Percentiles rank a stretch among this genome's conserved stretches.
These are phyloP conservation scores for Hormiphora californensis DNA, from an alignment of 37 sponge, comb jelly and placozoan genomes.

Conservation along the genomic window DNA sequence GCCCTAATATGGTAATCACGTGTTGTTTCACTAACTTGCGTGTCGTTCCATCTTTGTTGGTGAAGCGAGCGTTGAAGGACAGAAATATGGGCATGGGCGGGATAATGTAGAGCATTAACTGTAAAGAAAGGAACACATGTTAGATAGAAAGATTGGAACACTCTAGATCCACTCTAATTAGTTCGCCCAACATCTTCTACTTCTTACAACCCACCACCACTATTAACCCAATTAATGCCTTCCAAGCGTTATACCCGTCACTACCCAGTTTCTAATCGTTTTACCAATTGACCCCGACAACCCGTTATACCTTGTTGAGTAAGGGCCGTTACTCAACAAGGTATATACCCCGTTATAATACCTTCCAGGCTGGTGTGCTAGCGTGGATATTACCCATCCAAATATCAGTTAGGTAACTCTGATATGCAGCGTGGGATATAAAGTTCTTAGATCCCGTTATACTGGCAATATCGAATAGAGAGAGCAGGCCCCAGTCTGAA, in stretches of 20 bases:
- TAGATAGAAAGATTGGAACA: too few relatives aligned
- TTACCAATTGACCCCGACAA: too few relatives aligned
- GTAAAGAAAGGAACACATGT: too few relatives aligned
- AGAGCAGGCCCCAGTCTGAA: conserved; percentile 38
- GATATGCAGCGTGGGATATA: conserved; percentile 46
- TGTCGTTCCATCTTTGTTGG: conserved; percentile 46
- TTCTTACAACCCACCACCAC: too few relatives aligned
- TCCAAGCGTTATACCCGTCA: too few relatives aligned
- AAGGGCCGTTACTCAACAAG: too few relatives aligned
- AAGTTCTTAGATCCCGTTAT: conserved; percentile 29
- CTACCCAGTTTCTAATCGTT: too few relatives aligned
- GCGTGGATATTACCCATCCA: conserved; percentile 54
- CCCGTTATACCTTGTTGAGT: too few relatives aligned
- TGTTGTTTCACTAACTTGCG: not conserved
- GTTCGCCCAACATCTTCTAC: too few relatives aligned
- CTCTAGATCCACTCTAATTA: too few relatives aligned
- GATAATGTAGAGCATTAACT: conserved; percentile 32
- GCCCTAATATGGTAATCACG: too few relatives aligned
- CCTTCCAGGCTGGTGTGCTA: conserved; percentile 43
- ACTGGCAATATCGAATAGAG: conserved; percentile 15
- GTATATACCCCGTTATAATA: not conserved
- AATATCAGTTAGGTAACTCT: conserved; percentile 45
- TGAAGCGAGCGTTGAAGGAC: conserved; percentile 21
- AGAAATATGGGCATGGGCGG: conserved; percentile 29
- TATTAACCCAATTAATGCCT: too few relatives aligned